Evolutionary conservation across 2,888 invertebrate species (phyloP).

Genomic region (Atrina japonica): DNA sequence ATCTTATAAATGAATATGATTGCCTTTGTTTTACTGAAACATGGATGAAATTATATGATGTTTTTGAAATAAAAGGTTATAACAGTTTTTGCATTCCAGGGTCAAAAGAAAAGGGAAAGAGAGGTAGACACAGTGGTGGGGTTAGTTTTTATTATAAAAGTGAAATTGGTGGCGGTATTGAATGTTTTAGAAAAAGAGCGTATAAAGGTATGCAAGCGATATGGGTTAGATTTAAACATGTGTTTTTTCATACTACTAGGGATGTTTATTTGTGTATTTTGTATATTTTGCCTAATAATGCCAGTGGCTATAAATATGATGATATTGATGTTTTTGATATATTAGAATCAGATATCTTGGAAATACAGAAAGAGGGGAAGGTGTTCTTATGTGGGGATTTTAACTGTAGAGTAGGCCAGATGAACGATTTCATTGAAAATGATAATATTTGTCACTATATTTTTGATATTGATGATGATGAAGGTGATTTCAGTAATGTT

Average conservation of each 20-base stretch:
- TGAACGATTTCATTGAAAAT: too few species aligned
- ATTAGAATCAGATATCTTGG: too few species aligned
- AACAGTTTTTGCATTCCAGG: too few species aligned
- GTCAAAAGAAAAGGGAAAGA: too few species aligned
- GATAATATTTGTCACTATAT: too few species aligned
- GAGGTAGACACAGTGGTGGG: neutral
- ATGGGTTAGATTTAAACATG: conserved; percentile 1
- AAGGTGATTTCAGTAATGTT: too few species aligned
- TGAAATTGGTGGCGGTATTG: neutral
- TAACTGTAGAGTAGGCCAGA: too few species aligned
- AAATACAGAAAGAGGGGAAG: too few species aligned
- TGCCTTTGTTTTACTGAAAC: neutral
- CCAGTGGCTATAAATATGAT: neutral
- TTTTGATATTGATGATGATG: too few species aligned
- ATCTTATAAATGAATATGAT: neutral
- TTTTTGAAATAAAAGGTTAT: neutral
- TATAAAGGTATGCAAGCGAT: neutral
- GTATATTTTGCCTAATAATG: conserved; percentile 2
- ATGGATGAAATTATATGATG: neutral
- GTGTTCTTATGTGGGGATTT: too few species aligned
- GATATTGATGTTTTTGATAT: too few species aligned
- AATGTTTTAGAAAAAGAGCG: neutral
- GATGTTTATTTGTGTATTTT: neutral
- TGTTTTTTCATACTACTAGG: neutral
- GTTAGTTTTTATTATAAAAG: conserved; percentile 4